phyloP scores from a whole-genome alignment of 1,140 invertebrate genomes.

The Chionoecetes opilio region DNA sequence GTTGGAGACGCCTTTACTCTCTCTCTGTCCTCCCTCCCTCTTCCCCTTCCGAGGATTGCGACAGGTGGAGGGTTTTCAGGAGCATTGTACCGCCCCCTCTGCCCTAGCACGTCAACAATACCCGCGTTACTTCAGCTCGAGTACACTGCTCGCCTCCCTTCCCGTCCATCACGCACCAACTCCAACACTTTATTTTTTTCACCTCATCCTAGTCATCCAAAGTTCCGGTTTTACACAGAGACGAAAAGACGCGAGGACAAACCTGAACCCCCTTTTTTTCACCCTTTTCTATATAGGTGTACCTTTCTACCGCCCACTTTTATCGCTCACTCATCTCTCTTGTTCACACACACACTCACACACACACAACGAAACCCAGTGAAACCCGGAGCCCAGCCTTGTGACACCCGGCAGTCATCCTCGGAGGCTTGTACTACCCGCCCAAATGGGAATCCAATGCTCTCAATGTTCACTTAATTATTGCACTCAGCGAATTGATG shows the following conservation, averaged over 20 bases:
- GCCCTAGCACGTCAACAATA: conserved; percentile 49
- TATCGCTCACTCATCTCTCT: neutral
- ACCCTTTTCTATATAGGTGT: too few relatives aligned
- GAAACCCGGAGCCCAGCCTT: conserved; percentile 33
- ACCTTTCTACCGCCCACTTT: neutral
- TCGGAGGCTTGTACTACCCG: conserved; percentile 62
- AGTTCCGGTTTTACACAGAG: neutral
- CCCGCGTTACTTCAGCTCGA: conserved; percentile 59
- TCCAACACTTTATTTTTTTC: neutral
- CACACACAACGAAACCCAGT: conserved; percentile 24
- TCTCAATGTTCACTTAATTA: conserved; percentile 76
- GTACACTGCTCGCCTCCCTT: conserved; percentile 37
- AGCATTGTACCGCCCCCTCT: conserved; percentile 37
- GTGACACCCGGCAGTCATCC: conserved; percentile 34
- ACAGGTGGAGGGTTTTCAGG: conserved; percentile 54
- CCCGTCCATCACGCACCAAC: conserved; percentile 25
- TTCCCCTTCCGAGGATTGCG: neutral
- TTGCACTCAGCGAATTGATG: conserved; percentile 76
- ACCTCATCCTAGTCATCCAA: neutral
- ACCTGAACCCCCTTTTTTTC: neutral
- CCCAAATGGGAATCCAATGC: conserved; percentile 76
- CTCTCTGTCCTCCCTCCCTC: too few relatives aligned
- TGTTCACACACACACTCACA: neutral
- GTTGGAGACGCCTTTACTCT: neutral
- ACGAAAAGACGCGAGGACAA: conserved; percentile 22